Evolutionary conservation across 2,113 vertebrate species (phyloP), one percentile per base, ranked within the genome.

Genomic region (Xenus cinereus): DNA sequence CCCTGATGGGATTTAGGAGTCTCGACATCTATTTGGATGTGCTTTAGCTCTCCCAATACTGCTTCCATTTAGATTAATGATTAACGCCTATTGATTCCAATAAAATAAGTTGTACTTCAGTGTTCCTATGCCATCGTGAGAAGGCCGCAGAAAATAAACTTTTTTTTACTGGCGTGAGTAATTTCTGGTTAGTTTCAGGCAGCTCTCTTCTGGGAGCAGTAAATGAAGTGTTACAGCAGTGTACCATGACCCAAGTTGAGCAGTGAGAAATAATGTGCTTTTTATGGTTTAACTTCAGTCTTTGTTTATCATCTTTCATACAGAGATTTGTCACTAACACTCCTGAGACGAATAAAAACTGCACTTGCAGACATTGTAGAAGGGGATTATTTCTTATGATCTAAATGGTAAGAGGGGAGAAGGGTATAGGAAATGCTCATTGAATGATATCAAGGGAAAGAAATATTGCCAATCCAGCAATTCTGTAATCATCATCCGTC

Each of bases 51-150:
- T 45, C 45, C 27, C 41, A 67, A 1, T 45, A 20, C 59, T 45
- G n/a, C 54, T 84, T 91, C 64, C 41, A 4, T 91, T 93, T 87
- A 74, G 53, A 77, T 84, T 27, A 76, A 79, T 82, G 24, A 54
- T 90, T 88, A 80, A 74, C 0, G 1, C 71, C 32, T 77, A 27
- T 84, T 87, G 80, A 94, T 94, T 91, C 16, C 37, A 37, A 0
- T 62, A 46, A 87, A 27, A 56, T 77, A 87, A 74, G 46, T 84
- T 41, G 54, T 81, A 9, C 51, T 60, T 78, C 18, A 67, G 9
- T 43, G 35, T 75, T 87, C 54, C n/a, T 62, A 2, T 3, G 22
- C 28, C 33, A 81, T 45, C 0, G 0, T 26, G 37, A 81, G 24
- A 13, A 71, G 78, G 26, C 53, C 57, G 33, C 43, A 69, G 62